Conservation (phyloP, 92 coral and sea anemone species). For the Phenganax subtilis region DNA sequence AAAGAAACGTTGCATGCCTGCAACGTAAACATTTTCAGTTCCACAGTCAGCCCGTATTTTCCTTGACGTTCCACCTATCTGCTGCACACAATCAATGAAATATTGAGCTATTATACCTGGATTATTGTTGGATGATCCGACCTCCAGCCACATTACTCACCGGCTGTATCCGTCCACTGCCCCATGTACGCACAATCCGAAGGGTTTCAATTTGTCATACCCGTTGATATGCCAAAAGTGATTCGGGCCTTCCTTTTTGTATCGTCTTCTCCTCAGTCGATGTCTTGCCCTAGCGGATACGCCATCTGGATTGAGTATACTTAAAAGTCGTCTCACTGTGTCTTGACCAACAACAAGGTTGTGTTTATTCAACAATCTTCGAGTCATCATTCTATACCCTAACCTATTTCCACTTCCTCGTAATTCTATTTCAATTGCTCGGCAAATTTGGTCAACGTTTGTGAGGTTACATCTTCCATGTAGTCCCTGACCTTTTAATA, state of each 20-base stretch:
- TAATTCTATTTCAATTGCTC: constrained; percentile 29
- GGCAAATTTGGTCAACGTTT: constrained; percentile 43
- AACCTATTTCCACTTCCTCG: constrained; percentile 38
- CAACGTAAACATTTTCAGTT: constrained; percentile 46
- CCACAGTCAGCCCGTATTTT: constrained; percentile 46
- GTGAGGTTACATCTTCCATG: constrained; percentile 34
- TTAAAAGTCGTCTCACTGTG: constrained; percentile 29
- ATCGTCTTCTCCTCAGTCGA: constrained; percentile 50
- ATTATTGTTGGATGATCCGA: constrained; percentile 48
- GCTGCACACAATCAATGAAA: constrained; percentile 52
- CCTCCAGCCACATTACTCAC: constrained; percentile 49
- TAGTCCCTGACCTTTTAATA: constrained; percentile 35
- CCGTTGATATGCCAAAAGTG: constrained; percentile 52
- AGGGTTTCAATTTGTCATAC: constrained; percentile 44
- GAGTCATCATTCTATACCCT: constrained; percentile 48
- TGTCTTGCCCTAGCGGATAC: constrained; percentile 54
- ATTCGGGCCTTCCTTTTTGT: constrained; percentile 51
- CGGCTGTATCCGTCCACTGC: constrained; percentile 53
- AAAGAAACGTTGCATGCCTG: constrained; percentile 44
- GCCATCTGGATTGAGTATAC: constrained; percentile 44
- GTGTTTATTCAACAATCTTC: constrained; percentile 16
- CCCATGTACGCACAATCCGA: constrained; percentile 49
- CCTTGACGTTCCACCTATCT: constrained; percentile 34
- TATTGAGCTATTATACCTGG: constrained; percentile 46
- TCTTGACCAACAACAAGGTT: constrained; percentile 28